These are phyloP conservation scores for Antechinus flavipes DNA, from an alignment of 2,113 vertebrate species.

Conservation along the genomic window DNA sequence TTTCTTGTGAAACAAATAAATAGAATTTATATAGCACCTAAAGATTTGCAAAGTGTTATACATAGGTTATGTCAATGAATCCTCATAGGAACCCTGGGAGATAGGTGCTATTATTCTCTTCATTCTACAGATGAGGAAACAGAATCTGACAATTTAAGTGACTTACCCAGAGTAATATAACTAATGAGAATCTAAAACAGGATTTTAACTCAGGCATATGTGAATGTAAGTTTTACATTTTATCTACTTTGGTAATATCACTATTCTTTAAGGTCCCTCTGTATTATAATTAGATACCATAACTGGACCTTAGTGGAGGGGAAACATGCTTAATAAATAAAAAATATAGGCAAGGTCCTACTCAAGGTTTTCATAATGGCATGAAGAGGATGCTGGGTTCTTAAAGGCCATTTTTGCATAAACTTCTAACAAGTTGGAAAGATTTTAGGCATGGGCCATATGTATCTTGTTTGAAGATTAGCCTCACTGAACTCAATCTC, in stretches of 20 bases:
- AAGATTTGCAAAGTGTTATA: neutral
- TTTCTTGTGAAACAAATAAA: neutral
- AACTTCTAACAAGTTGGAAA: neutral
- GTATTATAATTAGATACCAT: neutral
- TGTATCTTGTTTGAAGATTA: neutral
- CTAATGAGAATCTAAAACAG: neutral
- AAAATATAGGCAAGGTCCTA: neutral
- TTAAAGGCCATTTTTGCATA: neutral
- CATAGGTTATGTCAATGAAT: neutral
- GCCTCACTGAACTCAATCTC: neutral
- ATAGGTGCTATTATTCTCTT: neutral
- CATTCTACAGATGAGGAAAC: neutral
- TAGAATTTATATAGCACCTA: neutral
- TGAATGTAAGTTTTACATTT: neutral
- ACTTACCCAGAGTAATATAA: neutral
- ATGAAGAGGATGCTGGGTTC: neutral
- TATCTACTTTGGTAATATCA: neutral
- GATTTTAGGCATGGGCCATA: neutral
- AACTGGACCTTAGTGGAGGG: neutral
- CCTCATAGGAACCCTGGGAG: neutral
- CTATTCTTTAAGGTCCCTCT: neutral
- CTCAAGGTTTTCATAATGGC: neutral
- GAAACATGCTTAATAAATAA: neutral
- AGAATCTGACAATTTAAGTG: neutral
- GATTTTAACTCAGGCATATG: neutral